Evolutionary conservation across 1,140 invertebrate genomes (phyloP).

Genomic region (Euura lappo): DNA sequence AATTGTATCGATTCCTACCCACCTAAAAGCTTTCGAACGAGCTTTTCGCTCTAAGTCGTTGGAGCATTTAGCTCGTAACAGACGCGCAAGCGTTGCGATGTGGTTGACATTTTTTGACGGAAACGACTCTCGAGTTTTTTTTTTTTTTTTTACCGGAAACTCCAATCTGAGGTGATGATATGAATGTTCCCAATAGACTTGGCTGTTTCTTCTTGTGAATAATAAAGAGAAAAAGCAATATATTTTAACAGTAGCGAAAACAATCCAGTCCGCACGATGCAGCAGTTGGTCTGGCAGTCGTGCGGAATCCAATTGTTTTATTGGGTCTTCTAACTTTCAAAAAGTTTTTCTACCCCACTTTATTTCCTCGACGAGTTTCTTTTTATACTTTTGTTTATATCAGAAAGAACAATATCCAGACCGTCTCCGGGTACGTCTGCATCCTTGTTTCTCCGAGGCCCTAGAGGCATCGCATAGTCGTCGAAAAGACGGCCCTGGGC

Average conservation of each 20-base stretch:
- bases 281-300: too few relatives aligned
- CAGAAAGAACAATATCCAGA: slow-evolving; percentile 5
- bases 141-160: not conserved
- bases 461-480: not conserved
- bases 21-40: slow-evolving; percentile 6
- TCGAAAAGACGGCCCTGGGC: not conserved
- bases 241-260: too few relatives aligned
- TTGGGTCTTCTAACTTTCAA: not conserved
- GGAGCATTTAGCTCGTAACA: not conserved
- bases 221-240: too few relatives aligned
- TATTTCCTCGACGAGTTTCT: not conserved
- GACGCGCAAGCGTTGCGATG: too few relatives aligned
- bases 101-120: too few relatives aligned
- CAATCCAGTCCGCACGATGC: too few relatives aligned
- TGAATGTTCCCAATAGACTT: too few relatives aligned
- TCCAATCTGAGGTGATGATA: too few relatives aligned
- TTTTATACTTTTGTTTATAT: slow-evolving; percentile 8
- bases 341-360: not conserved
- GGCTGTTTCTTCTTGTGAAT: too few relatives aligned
- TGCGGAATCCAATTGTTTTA: not conserved
- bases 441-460: not conserved
- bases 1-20: slow-evolving; percentile 9
- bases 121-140: too few relatives aligned
- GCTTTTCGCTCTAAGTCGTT: not conserved
- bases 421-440: not conserved